phyloP scores from a whole-genome alignment of 2,888 invertebrate species.

The Lacanobia oleracea region DNA sequence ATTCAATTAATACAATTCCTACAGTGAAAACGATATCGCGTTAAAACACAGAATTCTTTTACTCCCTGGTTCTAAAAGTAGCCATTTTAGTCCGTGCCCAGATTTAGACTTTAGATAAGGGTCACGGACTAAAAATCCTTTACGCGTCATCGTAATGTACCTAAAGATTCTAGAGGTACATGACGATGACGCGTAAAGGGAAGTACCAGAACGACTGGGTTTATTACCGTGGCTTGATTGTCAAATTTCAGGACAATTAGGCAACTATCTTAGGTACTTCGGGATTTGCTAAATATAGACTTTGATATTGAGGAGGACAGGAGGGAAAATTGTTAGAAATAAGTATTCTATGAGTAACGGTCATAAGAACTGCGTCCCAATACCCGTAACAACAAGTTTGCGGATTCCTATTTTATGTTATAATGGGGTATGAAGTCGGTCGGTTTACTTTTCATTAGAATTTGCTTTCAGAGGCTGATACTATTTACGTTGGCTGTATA shows the following conservation, averaged over 20 bases:
- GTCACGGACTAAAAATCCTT: too few species aligned
- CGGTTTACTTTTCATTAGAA: background rate
- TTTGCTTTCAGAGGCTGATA: background rate
- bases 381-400: too few species aligned
- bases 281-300: background rate
- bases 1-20: background rate
- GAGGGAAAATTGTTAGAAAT: too few species aligned
- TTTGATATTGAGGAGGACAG: too few species aligned
- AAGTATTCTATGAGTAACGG: too few species aligned
- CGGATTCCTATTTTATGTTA: too few species aligned
- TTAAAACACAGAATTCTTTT: background rate
- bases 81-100: slow-evolving; percentile 26
- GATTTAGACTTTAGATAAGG: too few species aligned
- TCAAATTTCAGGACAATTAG: too few species aligned
- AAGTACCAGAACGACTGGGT: slow-evolving; percentile 8
- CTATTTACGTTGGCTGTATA: background rate
- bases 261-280: too few species aligned
- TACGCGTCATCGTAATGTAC: too few species aligned
- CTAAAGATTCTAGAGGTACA: slow-evolving; percentile 2
- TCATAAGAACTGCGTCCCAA: too few species aligned
- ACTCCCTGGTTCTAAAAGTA: background rate
- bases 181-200: slow-evolving; percentile 21
- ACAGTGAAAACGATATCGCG: background rate
- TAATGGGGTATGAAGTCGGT: background rate
- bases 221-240: slow-evolving; percentile 13